Percentiles rank a stretch among this genome's conserved stretches.
These are phyloP conservation scores for Ecliptopera silaceata DNA, from an alignment of 2,888 invertebrate species.

Conservation along the genomic window DNA sequence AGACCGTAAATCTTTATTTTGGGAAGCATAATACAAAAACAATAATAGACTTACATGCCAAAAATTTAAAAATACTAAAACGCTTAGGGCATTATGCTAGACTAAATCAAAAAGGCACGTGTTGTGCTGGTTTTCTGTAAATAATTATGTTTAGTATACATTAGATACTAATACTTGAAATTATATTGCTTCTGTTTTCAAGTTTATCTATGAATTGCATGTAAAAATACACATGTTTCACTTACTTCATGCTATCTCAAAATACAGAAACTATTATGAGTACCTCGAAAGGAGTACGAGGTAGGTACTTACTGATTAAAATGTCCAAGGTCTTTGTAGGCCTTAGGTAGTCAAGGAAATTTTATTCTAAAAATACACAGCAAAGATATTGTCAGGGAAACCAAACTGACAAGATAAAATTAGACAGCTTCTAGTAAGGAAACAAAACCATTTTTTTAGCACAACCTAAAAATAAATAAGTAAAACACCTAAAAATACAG, in stretches of 20 bases:
- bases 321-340: neutral
- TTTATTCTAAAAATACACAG: constrained; percentile 17
- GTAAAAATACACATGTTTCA: too few relatives aligned
- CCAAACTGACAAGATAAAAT: constrained; percentile 12
- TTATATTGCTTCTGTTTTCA: too few relatives aligned
- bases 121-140: too few relatives aligned
- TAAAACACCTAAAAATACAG: constrained; percentile 28
- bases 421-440: neutral
- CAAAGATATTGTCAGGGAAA: constrained; percentile 22
- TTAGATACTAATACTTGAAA: too few relatives aligned
- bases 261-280: neutral
- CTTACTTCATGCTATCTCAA: neutral
- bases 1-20: too few relatives aligned
- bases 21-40: too few relatives aligned
- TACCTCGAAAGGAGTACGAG: neutral
- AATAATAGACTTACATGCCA: too few relatives aligned
- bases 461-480: constrained; percentile 22
- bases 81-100: too few relatives aligned
- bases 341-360: constrained; percentile 14
- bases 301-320: constrained; percentile 2
- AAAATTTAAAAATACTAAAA: too few relatives aligned
- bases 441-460: constrained; percentile 12
- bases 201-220: too few relatives aligned
- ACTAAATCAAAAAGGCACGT: too few relatives aligned
- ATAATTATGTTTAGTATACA: too few relatives aligned